Base-by-base conservation (phyloP, 2,888 invertebrate species). In the Synergus japonicus region DNA sequence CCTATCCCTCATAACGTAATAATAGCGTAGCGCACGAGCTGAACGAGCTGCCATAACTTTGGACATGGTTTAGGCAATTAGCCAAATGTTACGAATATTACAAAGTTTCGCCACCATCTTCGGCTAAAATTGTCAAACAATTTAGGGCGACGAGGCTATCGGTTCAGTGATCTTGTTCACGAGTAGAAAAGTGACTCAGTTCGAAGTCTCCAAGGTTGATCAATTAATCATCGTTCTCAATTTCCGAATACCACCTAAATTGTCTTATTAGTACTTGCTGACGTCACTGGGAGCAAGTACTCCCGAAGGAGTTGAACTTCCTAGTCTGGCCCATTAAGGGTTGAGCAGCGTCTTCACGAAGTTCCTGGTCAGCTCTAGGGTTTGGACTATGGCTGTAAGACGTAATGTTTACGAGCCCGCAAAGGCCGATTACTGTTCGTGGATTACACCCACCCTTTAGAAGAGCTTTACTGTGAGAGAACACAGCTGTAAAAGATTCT, bases 21-120 rank as follows among this genome's bases (percentile, higher is more conserved):
- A 91, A 89, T 88, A 86, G 87, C 85, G 54, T 73, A 77, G 83
- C 84, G 83, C 76, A 79, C 78, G 82, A 84, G 79, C 84, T 82
- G 83, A 90, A 89, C 87, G 89, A 88, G 88, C 87, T 88, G 87
- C 88, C 89, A 89, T 91, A 90, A 91, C 87, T 87, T 83, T 84
- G 69, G 76, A 81, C 83, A 82, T 81, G 85, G 84, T 86, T 87
- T 83, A 82, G 81, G 80, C 83, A 86, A 88, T 90, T 88, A 88
- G 86, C 87, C 87, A 87, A 88, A 89, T 49, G 37, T 73, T 64
- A 46, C 76, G 76, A 76, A 64, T 76, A 64, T 63, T 64, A 58
- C 22, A 76, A 76, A 64, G 76, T 76, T 76, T 41, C 44, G 13
- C 29, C 18, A 60, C 49, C 7, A 63, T 63, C 63, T 41, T 43